Conservation (phyloP, 2,797 vertebrate genomes). For the Knipowitschia caucasica region DNA sequence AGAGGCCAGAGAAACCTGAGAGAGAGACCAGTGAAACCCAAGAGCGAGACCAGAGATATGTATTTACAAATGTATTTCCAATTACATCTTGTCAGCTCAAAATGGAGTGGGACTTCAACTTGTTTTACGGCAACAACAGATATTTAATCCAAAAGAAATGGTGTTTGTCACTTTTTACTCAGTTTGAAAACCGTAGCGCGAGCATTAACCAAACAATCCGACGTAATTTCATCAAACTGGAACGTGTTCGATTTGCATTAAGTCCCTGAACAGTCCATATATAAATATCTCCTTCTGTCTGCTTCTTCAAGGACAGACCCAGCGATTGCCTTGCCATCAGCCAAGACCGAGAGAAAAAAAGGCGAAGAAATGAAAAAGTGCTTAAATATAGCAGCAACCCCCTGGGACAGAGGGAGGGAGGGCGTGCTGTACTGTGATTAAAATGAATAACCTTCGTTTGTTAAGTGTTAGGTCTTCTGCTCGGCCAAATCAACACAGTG, state of each 20-base stretch:
- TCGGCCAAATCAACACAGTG: constrained; percentile 27
- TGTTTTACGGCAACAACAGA: no score
- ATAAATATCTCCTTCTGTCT: constrained; percentile 69
- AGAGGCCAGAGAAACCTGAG: no score
- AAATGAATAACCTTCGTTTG: constrained; percentile 72
- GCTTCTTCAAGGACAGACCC: constrained; percentile 70
- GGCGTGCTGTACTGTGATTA: constrained; percentile 68
- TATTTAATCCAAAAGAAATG: no score
- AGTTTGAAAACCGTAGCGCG: neutral
- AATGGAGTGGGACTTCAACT: no score
- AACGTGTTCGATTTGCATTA: constrained; percentile 37
- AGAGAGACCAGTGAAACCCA: no score
- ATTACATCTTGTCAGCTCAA: no score
- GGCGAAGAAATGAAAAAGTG: constrained; percentile 64
- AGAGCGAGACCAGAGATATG: no score
- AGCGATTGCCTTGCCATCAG: constrained; percentile 65
- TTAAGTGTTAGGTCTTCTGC: constrained; percentile 26
- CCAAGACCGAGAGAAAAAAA: constrained; percentile 48
- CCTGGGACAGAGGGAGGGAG: constrained; percentile 58
- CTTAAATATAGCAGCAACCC: constrained; percentile 74
- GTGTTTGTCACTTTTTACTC: neutral
- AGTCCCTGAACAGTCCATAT: constrained; percentile 50
- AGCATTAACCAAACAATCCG: neutral
- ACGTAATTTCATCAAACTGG: constrained; percentile 41
- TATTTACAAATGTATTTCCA: no score